phyloP scores from a whole-genome alignment of 1,140 invertebrate genomes.

The Luehdorfia chinensis region DNA sequence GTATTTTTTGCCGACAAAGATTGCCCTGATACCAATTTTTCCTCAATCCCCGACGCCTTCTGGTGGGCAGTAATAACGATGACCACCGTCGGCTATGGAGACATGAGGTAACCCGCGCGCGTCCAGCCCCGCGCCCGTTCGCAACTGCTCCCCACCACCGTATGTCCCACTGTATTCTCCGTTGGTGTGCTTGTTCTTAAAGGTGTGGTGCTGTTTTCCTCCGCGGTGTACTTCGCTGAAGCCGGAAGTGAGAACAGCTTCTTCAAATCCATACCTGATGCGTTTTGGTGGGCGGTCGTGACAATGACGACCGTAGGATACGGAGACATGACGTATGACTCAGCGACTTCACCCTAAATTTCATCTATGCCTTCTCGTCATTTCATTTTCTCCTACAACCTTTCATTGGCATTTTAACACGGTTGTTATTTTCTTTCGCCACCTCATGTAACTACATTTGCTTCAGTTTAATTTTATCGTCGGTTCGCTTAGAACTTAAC shows the following conservation, averaged over 20 bases:
- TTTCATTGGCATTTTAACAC: conserved; percentile 62
- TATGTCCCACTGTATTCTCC: conserved; percentile 71
- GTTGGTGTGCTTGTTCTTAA: conserved; percentile 81
- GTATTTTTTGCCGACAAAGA: conserved; percentile 99
- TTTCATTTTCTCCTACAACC: conserved; percentile 61
- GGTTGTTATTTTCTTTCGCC: conserved; percentile 58
- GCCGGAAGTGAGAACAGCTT: conserved; percentile 97
- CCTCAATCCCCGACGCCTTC: conserved; percentile 97
- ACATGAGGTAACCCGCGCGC: conserved; percentile 90
- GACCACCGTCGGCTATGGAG: conserved; percentile 98
- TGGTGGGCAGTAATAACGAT: conserved; percentile 97
- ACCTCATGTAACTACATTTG: conserved; percentile 60
- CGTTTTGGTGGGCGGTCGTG: conserved; percentile 99
- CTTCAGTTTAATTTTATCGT: conserved; percentile 62
- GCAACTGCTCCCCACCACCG: conserved; percentile 59
- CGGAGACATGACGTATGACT: conserved; percentile 99
- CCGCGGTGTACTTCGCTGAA: conserved; percentile 99
- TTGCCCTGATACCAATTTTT: conserved; percentile 96
- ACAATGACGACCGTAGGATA: conserved; percentile 99
- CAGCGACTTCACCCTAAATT: conserved; percentile 64
- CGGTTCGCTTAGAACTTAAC: conserved; percentile 61
- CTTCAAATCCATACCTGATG: conserved; percentile 99
- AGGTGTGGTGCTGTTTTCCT: conserved; percentile 99
- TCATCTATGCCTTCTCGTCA: conserved; percentile 67
- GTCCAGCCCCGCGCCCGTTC: conserved; percentile 56